These are phyloP conservation scores for Baryphthengus martii DNA, from an alignment of 2,113 vertebrate species.

Conservation along the genomic window DNA sequence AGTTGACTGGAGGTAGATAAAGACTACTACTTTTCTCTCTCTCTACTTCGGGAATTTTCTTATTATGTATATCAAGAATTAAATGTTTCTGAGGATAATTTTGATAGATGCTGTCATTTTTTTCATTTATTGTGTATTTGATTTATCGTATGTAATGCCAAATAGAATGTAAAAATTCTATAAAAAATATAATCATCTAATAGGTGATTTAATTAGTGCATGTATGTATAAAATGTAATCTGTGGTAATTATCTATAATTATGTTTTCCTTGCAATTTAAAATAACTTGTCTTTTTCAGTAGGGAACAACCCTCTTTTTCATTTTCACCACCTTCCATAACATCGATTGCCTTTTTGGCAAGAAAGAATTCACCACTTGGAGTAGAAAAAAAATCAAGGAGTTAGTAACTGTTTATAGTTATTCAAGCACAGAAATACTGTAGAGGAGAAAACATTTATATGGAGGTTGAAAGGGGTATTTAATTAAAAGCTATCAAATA, in stretches of 20 bases:
- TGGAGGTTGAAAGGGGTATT: background rate
- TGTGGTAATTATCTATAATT: slow-evolving; percentile 57
- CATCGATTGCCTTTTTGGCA: slow-evolving; percentile 6
- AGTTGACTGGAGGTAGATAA: background rate
- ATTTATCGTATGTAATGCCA: background rate
- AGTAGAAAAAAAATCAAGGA: background rate
- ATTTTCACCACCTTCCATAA: background rate
- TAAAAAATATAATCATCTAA: slow-evolving; percentile 26
- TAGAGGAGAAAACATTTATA: background rate
- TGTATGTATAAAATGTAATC: slow-evolving; percentile 61
- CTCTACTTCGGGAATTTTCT: background rate
- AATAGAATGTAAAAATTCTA: slow-evolving; percentile 23
- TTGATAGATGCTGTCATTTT: slow-evolving; percentile 25
- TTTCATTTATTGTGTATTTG: slow-evolving; percentile 22
- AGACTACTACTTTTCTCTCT: background rate
- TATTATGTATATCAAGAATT: background rate
- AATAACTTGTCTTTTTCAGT: slow-evolving; percentile 47
- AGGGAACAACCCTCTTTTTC: slow-evolving; percentile 18
- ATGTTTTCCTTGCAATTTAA: slow-evolving; percentile 61
- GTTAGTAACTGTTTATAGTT: background rate
- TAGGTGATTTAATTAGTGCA: slow-evolving; percentile 61
- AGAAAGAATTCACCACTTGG: background rate
- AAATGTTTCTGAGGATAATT: slow-evolving; percentile 18
- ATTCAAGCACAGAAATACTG: background rate
- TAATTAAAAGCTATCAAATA: background rate